These are phyloP conservation scores for Ornithoptera priamus DNA, from an alignment of 2,888 invertebrate species.

Conservation along the genomic window DNA sequence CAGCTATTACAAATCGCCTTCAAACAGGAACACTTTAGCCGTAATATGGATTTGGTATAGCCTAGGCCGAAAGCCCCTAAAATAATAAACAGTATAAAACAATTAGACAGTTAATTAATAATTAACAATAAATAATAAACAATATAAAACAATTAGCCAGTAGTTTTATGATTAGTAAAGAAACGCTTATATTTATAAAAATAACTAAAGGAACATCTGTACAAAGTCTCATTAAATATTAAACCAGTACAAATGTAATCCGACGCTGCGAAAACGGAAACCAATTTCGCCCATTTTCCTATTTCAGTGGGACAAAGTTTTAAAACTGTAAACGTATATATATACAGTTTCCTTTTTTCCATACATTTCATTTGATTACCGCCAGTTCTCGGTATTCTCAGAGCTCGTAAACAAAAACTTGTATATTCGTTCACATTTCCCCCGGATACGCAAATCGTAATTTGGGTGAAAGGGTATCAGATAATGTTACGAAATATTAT, in stretches of 20 bases:
- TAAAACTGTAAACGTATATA: conserved; percentile 16
- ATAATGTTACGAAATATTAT: conserved; percentile 26
- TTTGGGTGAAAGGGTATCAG: conserved; percentile 28
- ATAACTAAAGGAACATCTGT: not conserved
- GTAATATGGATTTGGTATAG: too few species aligned
- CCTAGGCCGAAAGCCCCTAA: too few species aligned
- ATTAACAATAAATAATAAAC: too few species aligned
- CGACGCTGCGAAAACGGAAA: not conserved
- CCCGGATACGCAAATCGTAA: conserved; percentile 21
- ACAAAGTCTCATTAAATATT: not conserved
- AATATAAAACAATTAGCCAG: too few species aligned
- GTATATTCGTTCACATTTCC: conserved; percentile 20
- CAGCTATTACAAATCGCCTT: too few species aligned
- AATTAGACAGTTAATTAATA: too few species aligned
- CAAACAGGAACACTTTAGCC: too few species aligned
- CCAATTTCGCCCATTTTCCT: conserved; percentile 4
- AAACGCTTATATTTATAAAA: too few species aligned
- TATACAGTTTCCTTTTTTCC: conserved; percentile 1
- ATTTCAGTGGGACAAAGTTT: not conserved
- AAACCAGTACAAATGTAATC: not conserved
- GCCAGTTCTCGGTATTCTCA: conserved; percentile 18
- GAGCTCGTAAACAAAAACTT: conserved; percentile 24
- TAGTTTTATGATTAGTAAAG: too few species aligned
- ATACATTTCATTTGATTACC: conserved; percentile 23
- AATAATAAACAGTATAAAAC: too few species aligned